Conservation (phyloP, 2,797 vertebrate genomes). For the Squalus acanthias region DNA sequence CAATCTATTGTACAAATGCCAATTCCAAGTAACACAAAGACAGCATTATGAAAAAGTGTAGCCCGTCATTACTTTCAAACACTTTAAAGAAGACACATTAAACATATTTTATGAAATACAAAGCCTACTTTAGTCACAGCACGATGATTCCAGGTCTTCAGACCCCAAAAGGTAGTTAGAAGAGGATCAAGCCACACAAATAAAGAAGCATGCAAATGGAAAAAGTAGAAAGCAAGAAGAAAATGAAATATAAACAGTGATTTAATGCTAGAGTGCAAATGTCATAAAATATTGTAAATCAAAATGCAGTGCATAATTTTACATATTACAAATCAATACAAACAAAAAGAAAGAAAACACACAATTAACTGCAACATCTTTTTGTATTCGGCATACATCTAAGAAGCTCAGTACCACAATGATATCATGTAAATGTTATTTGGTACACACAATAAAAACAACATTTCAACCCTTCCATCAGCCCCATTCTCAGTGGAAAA, state of each 20-base stretch:
- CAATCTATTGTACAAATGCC: too few species aligned
- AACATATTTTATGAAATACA: constrained; percentile 31
- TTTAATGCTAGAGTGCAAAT: not conserved
- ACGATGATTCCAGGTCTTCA: constrained; percentile 74
- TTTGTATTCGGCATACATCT: not conserved
- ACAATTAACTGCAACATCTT: not conserved
- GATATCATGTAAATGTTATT: not conserved
- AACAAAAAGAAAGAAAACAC: not conserved
- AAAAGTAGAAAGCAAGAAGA: constrained; percentile 48
- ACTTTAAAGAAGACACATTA: constrained; percentile 4
- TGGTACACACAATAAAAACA: not conserved
- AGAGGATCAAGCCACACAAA: constrained; percentile 59
- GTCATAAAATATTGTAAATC: not conserved
- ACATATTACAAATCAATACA: not conserved
- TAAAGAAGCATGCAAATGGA: constrained; percentile 53
- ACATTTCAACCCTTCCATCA: not conserved
- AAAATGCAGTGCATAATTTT: not conserved
- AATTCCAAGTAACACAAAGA: not conserved
- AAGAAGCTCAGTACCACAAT: not conserved
- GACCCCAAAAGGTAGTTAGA: constrained; percentile 58
- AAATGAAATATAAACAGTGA: constrained; percentile 48
- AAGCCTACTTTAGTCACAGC: constrained; percentile 76
- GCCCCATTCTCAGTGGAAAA: not conserved
- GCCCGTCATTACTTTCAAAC: not conserved
- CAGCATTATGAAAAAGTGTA: not conserved